These are phyloP conservation scores for Eupithecia centaureata DNA, from an alignment of 2,888 invertebrate genomes.

Conservation along the genomic window DNA sequence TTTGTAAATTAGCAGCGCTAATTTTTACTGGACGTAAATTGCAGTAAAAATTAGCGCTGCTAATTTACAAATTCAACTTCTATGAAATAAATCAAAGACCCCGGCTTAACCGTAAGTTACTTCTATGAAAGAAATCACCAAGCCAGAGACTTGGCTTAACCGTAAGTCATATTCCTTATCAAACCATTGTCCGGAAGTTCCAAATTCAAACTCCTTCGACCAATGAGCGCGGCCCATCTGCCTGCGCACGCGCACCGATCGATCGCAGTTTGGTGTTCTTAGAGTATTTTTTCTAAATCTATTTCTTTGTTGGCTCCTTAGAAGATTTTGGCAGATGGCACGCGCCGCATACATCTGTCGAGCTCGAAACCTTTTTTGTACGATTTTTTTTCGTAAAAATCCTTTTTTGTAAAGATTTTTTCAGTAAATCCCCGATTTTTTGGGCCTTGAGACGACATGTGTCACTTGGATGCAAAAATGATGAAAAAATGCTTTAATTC, in stretches of 20 bases:
- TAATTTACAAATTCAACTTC: too few relatives aligned
- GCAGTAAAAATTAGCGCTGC: too few relatives aligned
- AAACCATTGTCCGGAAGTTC: constrained; percentile 76
- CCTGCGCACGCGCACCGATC: constrained; percentile 77
- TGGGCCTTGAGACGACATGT: constrained; percentile 64
- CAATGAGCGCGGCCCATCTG: constrained; percentile 78
- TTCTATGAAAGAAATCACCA: constrained; percentile 59
- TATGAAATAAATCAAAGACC: too few relatives aligned
- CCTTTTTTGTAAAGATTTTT: constrained; percentile 69
- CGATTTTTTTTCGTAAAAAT: constrained; percentile 59
- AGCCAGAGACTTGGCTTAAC: constrained; percentile 49
- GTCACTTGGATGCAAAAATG: constrained; percentile 81
- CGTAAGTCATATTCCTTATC: constrained; percentile 65
- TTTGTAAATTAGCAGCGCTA: too few relatives aligned
- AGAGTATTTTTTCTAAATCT: constrained; percentile 63
- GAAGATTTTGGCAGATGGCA: constrained; percentile 83
- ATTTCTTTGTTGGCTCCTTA: constrained; percentile 69
- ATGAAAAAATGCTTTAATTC: constrained; percentile 71
- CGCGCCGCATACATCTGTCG: constrained; percentile 83
- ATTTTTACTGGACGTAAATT: too few relatives aligned
- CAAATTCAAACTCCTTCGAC: constrained; percentile 70
- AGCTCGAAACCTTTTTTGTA: constrained; percentile 60
- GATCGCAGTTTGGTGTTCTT: constrained; percentile 55
- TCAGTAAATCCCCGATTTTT: constrained; percentile 59
- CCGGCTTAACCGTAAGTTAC: too few relatives aligned